Percentiles rank a stretch among this genome's conserved stretches.
These are phyloP conservation scores for Ischnura elegans DNA, from an alignment of 2,888 invertebrate genomes.

Conservation along the genomic window DNA sequence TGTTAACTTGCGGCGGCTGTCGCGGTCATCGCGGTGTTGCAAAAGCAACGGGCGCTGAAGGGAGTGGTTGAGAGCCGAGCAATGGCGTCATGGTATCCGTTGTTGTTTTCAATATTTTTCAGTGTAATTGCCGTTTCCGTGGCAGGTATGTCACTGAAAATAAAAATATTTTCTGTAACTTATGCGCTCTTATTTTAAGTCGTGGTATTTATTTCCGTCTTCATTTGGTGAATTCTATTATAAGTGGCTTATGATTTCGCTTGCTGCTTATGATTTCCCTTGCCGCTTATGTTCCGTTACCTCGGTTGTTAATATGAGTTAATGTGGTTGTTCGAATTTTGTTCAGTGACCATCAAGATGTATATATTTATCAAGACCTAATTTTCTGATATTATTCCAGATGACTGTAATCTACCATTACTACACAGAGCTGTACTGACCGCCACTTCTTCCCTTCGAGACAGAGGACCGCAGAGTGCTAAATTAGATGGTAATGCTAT, in stretches of 20 bases:
- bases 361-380: background rate
- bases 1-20: background rate
- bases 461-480: conserved; percentile 92
- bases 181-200: background rate
- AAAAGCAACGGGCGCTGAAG: background rate
- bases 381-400: background rate
- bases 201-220: background rate
- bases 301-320: background rate
- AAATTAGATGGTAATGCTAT: conserved; percentile 87
- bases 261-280: background rate
- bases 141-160: conserved; percentile 28
- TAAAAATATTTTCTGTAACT: background rate
- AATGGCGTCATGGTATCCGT: conserved; percentile 50
- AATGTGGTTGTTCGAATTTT: background rate
- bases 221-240: too few species aligned
- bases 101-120: background rate
- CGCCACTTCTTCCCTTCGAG: conserved; percentile 89
- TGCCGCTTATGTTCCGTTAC: background rate
- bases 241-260: background rate
- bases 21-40: background rate
- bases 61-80: conserved; percentile 49
- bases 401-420: conserved; percentile 90
- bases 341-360: background rate
- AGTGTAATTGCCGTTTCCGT: background rate
- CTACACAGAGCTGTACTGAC: conserved; percentile 86